Evolutionary conservation across 92 coral and sea anemone genomes (phyloP).

Genomic region (Phenganax subtilis): DNA sequence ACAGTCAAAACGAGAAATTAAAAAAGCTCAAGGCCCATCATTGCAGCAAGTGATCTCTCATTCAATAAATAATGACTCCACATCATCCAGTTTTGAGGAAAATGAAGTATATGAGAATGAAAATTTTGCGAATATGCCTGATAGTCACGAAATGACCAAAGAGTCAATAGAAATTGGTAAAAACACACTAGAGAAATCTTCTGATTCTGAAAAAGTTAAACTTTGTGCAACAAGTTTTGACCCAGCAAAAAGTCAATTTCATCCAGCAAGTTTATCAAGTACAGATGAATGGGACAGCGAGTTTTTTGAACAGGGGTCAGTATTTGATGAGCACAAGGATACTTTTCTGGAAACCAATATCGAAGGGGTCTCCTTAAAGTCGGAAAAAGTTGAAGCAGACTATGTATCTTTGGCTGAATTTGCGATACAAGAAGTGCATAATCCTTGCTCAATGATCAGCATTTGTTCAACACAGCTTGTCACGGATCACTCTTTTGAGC

Average conservation of each 20-base stretch:
- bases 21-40: neutral
- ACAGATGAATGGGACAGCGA: slow-evolving; percentile 27
- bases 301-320: neutral
- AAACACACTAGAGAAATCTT: neutral
- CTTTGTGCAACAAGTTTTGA: neutral
- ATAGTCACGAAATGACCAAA: neutral
- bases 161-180: neutral
- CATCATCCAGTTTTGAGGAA: slow-evolving; percentile 21
- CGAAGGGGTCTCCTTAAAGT: neutral
- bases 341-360: neutral
- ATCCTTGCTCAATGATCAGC: slow-evolving; percentile 75
- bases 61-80: neutral
- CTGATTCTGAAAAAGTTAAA: neutral
- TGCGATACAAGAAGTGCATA: slow-evolving; percentile 3
- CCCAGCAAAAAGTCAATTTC: neutral
- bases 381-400: slow-evolving; percentile 32
- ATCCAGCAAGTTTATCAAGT: slow-evolving; percentile 9
- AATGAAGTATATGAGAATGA: neutral
- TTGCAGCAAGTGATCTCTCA: neutral
- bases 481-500: slow-evolving; percentile 69
- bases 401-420: slow-evolving; percentile 29
- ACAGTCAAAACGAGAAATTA: neutral
- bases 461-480: slow-evolving; percentile 74
- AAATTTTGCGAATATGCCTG: neutral
- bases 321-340: neutral